Evolutionary conservation across 2,113 vertebrate genomes (phyloP).

Genomic region (Nanorana parkeri): DNA sequence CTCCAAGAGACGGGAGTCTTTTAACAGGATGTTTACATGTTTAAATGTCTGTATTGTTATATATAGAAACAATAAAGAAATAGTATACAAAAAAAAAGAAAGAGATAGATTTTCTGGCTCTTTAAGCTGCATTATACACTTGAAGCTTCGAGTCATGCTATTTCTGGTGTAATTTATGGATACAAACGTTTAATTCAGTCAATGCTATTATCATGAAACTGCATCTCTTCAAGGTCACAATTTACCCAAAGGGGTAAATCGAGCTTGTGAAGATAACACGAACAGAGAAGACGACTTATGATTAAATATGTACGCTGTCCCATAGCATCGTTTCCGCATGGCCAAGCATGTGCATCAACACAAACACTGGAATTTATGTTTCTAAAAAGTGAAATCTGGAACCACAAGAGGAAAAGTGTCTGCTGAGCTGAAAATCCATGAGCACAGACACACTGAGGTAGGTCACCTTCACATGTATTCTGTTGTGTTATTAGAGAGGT

Average conservation of each 20-base stretch:
- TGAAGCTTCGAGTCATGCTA: background rate
- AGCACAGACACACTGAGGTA: slow-evolving; percentile 6
- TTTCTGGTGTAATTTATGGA: slow-evolving; percentile 15
- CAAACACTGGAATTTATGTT: slow-evolving; percentile 29
- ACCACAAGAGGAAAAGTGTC: slow-evolving; percentile 14
- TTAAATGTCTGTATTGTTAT: too few relatives aligned
- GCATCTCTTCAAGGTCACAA: slow-evolving; percentile 38
- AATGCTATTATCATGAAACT: slow-evolving; percentile 21
- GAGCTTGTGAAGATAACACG: slow-evolving; percentile 8
- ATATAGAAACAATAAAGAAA: too few relatives aligned
- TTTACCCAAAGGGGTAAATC: slow-evolving; percentile 27
- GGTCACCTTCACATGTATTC: slow-evolving; percentile 45
- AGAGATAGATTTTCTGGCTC: too few relatives aligned
- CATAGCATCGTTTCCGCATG: slow-evolving; percentile 21
- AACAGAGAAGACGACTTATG: background rate
- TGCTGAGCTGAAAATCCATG: background rate
- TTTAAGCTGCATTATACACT: slow-evolving; percentile 25
- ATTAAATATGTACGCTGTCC: slow-evolving; percentile 19
- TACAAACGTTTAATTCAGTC: slow-evolving; percentile 42
- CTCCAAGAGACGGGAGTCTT: too few relatives aligned
- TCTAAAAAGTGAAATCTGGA: background rate
- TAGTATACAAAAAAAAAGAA: too few relatives aligned
- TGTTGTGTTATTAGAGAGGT: slow-evolving; percentile 20
- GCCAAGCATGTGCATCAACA: background rate
- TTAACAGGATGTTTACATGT: too few relatives aligned